Base-by-base conservation (phyloP, 2,888 invertebrate genomes). In the Aleiodes leptofemur region DNA sequence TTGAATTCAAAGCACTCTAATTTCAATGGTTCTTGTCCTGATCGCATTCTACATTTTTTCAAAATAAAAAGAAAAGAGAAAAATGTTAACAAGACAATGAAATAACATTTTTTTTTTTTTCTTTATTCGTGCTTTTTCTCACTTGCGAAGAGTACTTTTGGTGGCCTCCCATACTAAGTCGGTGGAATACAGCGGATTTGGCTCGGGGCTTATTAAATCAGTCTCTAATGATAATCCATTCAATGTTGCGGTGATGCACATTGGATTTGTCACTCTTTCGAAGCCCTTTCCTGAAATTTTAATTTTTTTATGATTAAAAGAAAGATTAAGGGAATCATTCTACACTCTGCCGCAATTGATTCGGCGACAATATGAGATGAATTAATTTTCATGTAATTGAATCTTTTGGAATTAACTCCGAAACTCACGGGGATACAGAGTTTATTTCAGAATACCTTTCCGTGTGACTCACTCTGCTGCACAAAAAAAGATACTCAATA, bases 131-230 rank as follows among this genome's bases (percentile, higher is more conserved):
- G 0, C 14, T 70, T 51, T 59, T 66, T 72, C 83, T 77, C 88
- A 93, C 94, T 93, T 92, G 82, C 95, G 91, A 80, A 95, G 91
- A 76, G 92, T 91, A 81, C 92, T 92, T 89, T 94, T 94, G 81
- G 94, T 94, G 3, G 94, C 93, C 87, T 95, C 95, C 96, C 96
- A 96, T 69, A 95, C 93, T 73, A 96, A 91, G 86, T 95, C 94
- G 29, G 94, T 94, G 78, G 93, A 93, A 85, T 95, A 95, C 59
- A 91, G 89, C 0, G 94, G 94, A 73, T 91, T 90, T 64, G 92
- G 91, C 43, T 91, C 90, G 0, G 93, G 91, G 1, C 92, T 90
- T 8, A 92, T 91, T 13, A 92, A 91, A 83, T 95, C 94, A 0
- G 95, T 93, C 88, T 95, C 94, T 82, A 94, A 88, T 84, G 92